These are phyloP conservation scores for Hypomecis punctinalis DNA, from an alignment of 2,888 invertebrate genomes.

Conservation along the genomic window DNA sequence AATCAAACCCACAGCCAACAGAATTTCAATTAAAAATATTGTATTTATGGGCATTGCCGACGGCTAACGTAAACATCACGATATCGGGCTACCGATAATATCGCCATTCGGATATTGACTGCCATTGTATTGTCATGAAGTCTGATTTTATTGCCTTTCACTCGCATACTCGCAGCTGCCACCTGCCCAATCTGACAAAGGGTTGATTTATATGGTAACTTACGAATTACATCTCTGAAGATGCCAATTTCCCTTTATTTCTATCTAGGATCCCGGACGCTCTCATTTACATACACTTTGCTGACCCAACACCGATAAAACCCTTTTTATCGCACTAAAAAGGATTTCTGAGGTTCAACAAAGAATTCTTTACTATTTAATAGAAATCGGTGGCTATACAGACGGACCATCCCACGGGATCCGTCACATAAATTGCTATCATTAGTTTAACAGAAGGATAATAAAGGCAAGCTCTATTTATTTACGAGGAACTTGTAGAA, in stretches of 20 bases:
- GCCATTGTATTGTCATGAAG: constrained; percentile 16
- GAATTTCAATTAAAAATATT: constrained; percentile 29
- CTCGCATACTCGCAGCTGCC: not conserved
- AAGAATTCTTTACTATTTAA: constrained; percentile 65
- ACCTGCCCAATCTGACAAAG: constrained; percentile 13
- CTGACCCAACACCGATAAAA: constrained; percentile 80
- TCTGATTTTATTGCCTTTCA: constrained; percentile 14
- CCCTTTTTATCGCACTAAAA: constrained; percentile 76
- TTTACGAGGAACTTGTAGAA: constrained; percentile 32
- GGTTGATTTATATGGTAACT: constrained; percentile 41
- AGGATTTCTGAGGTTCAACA: constrained; percentile 71
- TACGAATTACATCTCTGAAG: constrained; percentile 56
- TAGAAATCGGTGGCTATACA: constrained; percentile 57
- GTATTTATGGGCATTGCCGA: constrained; percentile 12
- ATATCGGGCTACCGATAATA: constrained; percentile 11
- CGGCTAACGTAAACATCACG: constrained; percentile 9
- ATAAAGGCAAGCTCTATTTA: constrained; percentile 39
- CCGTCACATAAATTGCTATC: constrained; percentile 51
- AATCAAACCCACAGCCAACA: constrained; percentile 20
- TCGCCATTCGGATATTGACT: constrained; percentile 11
- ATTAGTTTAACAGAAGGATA: constrained; percentile 49
- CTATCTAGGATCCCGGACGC: constrained; percentile 63
- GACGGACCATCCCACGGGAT: constrained; percentile 45
- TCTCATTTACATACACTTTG: constrained; percentile 81
- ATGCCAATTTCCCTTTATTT: constrained; percentile 70